Evolutionary conservation across 1,140 invertebrate species (phyloP).

Genomic region (Pachyrhynchus sulphureomaculatus): DNA sequence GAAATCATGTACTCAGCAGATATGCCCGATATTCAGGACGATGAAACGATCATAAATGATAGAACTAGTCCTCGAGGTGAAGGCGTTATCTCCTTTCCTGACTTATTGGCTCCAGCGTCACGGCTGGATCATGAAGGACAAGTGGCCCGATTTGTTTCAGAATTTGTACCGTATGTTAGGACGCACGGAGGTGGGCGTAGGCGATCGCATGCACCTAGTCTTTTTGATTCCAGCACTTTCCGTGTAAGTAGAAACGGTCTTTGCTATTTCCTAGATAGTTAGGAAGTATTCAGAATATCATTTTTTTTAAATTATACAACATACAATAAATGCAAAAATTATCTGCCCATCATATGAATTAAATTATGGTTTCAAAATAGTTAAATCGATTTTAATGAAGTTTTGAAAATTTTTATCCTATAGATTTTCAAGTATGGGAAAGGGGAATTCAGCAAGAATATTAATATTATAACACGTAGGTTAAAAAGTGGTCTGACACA

Average conservation of each 20-base stretch:
- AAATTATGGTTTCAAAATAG: no score
- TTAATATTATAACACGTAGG: no score
- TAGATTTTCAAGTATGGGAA: no score
- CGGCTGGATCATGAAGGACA: constrained; percentile 34
- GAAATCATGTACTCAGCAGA: constrained; percentile 23
- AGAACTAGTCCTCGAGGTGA: constrained; percentile 11
- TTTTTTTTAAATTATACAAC: no score
- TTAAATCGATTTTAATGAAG: no score
- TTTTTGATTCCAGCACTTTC: constrained; percentile 41
- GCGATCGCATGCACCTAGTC: constrained; percentile 34
- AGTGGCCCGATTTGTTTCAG: constrained; percentile 32
- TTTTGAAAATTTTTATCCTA: no score
- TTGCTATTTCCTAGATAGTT: no score
- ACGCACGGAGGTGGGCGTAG: constrained; percentile 21
- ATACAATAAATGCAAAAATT: no score
- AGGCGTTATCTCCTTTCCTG: constrained; percentile 50
- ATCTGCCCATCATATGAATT: no score
- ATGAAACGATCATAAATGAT: constrained; percentile 6
- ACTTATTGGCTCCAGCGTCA: constrained; percentile 48
- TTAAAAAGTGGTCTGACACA: no score
- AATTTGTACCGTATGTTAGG: constrained; percentile 30
- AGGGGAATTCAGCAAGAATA: no score
- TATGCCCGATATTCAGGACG: constrained; percentile 15
- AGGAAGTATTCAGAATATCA: no score
- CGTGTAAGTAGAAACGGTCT: constrained; percentile 37